These are phyloP conservation scores for Brachionus rotundiformis DNA, from an alignment of 1,140 invertebrate genomes.

Conservation along the genomic window DNA sequence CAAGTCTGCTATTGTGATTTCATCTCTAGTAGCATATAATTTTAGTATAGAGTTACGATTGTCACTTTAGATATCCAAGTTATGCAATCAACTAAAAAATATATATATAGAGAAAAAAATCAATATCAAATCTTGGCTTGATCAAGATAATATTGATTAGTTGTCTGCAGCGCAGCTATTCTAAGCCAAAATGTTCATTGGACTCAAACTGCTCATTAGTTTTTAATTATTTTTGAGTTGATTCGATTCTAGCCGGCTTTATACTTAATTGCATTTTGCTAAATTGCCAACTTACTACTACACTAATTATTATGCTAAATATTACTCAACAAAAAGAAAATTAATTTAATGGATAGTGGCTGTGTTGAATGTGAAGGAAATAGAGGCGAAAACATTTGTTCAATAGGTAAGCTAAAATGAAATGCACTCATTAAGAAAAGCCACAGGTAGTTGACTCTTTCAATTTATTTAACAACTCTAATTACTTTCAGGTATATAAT, in stretches of 20 bases:
- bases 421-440: conserved; percentile 9
- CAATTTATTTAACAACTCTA: background rate
- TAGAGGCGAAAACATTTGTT: background rate
- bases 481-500: background rate
- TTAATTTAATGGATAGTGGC: background rate
- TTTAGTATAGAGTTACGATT: conserved; percentile 21
- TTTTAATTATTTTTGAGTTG: conserved; percentile 24
- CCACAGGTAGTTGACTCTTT: conserved; percentile 29
- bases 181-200: conserved; percentile 7
- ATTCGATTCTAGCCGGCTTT: background rate
- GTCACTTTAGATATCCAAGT: conserved; percentile 26
- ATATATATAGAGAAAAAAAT: conserved; percentile 16
- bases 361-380: background rate
- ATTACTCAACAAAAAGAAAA: background rate
- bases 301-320: background rate
- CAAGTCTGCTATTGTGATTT: background rate
- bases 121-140: background rate
- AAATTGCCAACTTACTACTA: background rate
- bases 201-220: conserved; percentile 35
- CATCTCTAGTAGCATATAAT: conserved; percentile 10
- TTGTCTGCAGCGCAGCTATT: conserved; percentile 2
- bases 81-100: conserved; percentile 20
- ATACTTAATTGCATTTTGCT: conserved; percentile 7
- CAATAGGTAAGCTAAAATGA: background rate
- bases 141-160: conserved; percentile 23